A percentile compares a stretch with the other conserved stretches of the same genome.
phyloP scores from a whole-genome alignment of 1,140 invertebrate genomes.

The Megalopta genalis region DNA sequence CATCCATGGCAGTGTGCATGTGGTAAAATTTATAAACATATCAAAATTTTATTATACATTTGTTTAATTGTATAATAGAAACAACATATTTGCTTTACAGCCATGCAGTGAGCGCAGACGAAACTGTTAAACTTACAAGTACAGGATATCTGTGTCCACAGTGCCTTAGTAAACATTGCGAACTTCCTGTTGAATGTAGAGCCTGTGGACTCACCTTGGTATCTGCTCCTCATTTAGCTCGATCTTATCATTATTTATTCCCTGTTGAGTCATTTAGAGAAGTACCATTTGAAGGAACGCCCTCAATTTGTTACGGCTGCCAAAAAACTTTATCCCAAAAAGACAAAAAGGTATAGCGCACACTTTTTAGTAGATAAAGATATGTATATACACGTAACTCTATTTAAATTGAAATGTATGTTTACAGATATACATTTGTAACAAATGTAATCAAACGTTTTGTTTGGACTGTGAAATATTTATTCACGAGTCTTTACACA shows the following conservation, averaged over 20 bases:
- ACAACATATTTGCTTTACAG: slow-evolving; percentile 77
- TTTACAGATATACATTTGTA: slow-evolving; percentile 88
- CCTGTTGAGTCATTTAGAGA: slow-evolving; percentile 93
- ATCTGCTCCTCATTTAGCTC: slow-evolving; percentile 96
- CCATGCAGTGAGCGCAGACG: slow-evolving; percentile 89
- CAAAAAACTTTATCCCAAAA: slow-evolving; percentile 84
- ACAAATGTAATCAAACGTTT: slow-evolving; percentile 88
- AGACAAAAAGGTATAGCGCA: slow-evolving; percentile 85
- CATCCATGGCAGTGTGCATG: slow-evolving; percentile 90
- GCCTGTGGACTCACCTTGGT: slow-evolving; percentile 97
- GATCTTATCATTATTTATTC: slow-evolving; percentile 98
- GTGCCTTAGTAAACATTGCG: slow-evolving; percentile 98
- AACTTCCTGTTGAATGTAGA: slow-evolving; percentile 97
- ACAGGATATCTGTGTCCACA: slow-evolving; percentile 97
- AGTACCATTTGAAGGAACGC: slow-evolving; percentile 78
- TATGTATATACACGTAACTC: background rate
- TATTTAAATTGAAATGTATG: background rate
- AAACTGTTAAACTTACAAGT: slow-evolving; percentile 83
- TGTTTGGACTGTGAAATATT: slow-evolving; percentile 98
- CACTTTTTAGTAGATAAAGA: background rate
- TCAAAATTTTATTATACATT: background rate
- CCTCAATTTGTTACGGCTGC: slow-evolving; percentile 86
- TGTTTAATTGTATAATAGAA: background rate
- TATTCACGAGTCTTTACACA: slow-evolving; percentile 95
- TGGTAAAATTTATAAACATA: slow-evolving; percentile 81